Conservation (phyloP, 2,888 invertebrate genomes). For the Eumacrocentrus americanus region DNA sequence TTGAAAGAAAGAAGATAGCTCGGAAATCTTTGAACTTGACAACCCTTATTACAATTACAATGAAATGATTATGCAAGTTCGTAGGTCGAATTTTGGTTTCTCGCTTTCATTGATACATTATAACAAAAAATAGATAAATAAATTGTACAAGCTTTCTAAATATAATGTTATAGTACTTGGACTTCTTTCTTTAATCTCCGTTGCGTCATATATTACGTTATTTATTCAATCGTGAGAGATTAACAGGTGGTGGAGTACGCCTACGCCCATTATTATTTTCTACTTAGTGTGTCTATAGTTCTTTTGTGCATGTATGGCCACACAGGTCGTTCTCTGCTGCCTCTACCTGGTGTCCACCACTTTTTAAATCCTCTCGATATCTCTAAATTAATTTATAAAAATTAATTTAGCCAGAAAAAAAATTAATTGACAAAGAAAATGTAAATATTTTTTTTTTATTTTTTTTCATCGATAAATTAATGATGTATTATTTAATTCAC, state of each 20-base stretch:
- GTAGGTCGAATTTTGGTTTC: conserved; percentile 44
- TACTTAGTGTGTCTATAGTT: conserved; percentile 6
- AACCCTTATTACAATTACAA: conserved; percentile 59
- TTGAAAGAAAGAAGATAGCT: conserved; percentile 9
- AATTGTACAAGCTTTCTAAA: too few species aligned
- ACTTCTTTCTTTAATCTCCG: background rate
- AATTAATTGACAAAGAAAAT: too few species aligned
- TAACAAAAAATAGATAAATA: background rate
- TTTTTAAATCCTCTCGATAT: background rate
- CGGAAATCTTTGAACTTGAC: conserved; percentile 39
- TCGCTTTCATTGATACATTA: background rate
- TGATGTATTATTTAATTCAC: too few species aligned
- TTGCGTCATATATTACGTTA: background rate
- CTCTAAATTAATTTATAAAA: background rate
- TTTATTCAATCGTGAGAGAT: background rate
- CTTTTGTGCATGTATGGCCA: background rate
- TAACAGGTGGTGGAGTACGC: conserved; percentile 44
- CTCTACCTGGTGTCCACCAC: too few species aligned
- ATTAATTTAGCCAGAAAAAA: too few species aligned
- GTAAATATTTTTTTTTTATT: too few species aligned
- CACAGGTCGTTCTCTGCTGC: conserved; percentile 1
- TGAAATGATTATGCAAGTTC: conserved; percentile 50
- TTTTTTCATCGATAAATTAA: too few species aligned
- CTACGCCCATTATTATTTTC: conserved; percentile 20
- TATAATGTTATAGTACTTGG: too few species aligned